Evolutionary conservation across 2,113 vertebrate species (phyloP).

Genomic region (Oxygymnocypris stewartii): DNA sequence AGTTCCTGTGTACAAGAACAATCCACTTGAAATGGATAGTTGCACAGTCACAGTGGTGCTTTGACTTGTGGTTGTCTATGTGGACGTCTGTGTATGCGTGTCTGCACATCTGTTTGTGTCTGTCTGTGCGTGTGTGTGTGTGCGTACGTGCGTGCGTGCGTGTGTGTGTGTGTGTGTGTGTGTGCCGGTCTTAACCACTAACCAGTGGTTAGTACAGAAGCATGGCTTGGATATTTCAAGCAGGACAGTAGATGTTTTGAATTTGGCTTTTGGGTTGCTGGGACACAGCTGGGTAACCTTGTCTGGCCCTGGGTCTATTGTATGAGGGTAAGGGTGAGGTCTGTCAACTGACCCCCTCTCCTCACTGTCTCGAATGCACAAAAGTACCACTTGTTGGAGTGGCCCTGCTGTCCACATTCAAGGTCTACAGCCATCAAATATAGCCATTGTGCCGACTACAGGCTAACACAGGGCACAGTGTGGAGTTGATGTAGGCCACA

Average conservation of each 20-base stretch:
- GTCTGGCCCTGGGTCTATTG: conserved; percentile 66
- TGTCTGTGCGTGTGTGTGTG: neutral
- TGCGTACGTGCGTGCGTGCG: neutral
- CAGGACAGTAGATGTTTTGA: conserved; percentile 54
- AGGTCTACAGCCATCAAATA: conserved; percentile 73
- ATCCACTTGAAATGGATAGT: conserved; percentile 54
- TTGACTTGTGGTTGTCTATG: conserved; percentile 53
- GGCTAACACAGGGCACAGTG: conserved; percentile 80
- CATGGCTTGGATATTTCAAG: conserved; percentile 50
- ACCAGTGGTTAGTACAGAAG: conserved; percentile 49
- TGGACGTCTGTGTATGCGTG: conserved; percentile 35
- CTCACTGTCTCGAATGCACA: conserved; percentile 73
- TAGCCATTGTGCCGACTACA: conserved; percentile 78
- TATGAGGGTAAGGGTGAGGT: conserved; percentile 73
- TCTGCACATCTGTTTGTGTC: neutral
- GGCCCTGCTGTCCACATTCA: conserved; percentile 69
- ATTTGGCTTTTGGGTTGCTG: conserved; percentile 53
- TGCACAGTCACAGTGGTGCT: conserved; percentile 44
- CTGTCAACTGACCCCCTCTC: conserved; percentile 76
- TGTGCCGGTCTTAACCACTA: conserved; percentile 40
- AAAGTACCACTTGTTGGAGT: conserved; percentile 79
- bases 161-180: neutral
- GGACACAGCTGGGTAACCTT: conserved; percentile 74
- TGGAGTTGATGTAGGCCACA: conserved; percentile 61
- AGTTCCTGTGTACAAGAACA: conserved; percentile 19